Conservation (phyloP, 2,888 invertebrate genomes). For the Cotesia congregata region DNA sequence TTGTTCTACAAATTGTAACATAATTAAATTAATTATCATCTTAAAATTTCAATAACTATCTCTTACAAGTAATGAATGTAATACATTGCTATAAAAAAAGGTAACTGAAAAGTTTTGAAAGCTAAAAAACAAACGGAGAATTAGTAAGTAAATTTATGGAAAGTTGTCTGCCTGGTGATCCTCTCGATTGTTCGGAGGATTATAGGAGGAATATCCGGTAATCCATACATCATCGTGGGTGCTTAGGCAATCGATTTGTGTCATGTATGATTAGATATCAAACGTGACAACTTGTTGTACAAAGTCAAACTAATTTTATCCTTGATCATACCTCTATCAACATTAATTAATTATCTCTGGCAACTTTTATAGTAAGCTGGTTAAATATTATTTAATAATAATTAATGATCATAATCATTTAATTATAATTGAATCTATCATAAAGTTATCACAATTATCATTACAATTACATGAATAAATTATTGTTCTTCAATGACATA, state of each 20-base stretch:
- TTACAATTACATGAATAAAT: no score
- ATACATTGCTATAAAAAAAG: neutral
- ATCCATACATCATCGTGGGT: slow-evolving; percentile 12
- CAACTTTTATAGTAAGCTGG: neutral
- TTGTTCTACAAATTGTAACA: no score
- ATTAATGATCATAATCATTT: neutral
- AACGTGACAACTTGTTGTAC: slow-evolving; percentile 11
- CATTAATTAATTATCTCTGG: neutral
- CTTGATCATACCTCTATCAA: neutral
- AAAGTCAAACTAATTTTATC: neutral
- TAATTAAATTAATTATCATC: no score
- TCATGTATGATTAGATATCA: neutral
- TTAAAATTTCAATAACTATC: no score
- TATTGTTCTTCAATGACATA: no score
- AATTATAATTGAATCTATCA: no score
- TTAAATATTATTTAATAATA: neutral
- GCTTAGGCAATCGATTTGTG: neutral
- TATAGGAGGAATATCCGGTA: slow-evolving; percentile 1
- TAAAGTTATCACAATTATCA: no score
- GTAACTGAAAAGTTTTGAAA: neutral
- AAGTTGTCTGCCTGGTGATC: slow-evolving; percentile 2
- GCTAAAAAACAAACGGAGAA: neutral
- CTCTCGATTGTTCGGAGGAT: slow-evolving; percentile 20
- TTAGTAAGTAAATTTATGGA: neutral
- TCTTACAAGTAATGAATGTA: neutral